These are phyloP conservation scores for Drosophila paramelanica DNA, from an alignment of 2,888 invertebrate genomes.

Conservation along the genomic window DNA sequence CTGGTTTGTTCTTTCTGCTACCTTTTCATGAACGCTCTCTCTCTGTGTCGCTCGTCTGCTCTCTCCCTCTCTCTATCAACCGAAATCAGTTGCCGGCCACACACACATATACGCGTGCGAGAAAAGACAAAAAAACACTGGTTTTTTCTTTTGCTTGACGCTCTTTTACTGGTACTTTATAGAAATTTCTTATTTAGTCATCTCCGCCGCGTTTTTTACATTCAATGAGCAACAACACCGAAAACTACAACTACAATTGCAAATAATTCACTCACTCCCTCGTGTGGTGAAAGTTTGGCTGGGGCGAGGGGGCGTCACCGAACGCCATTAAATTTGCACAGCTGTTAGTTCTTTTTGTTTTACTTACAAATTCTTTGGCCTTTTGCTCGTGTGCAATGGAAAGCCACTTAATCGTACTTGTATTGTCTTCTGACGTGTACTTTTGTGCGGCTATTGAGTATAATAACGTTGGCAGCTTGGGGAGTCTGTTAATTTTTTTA, in stretches of 20 bases:
- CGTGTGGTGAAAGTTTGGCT: constrained; percentile 61
- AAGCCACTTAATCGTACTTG: constrained; percentile 5
- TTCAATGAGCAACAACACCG: constrained; percentile 19
- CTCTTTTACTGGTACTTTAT: constrained; percentile 7
- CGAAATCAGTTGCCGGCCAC: constrained; percentile 26
- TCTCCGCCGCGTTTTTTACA: constrained; percentile 22
- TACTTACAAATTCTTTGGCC: constrained; percentile 13
- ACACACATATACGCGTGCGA: constrained; percentile 7
- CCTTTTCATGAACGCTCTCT: background rate
- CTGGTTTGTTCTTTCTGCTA: constrained; percentile 50
- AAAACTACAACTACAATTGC: constrained; percentile 8
- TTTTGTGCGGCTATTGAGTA: constrained; percentile 27
- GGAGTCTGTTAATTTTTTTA: constrained; percentile 38
- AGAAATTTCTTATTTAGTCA: constrained; percentile 20
- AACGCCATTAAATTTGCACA: constrained; percentile 39
- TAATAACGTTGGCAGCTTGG: constrained; percentile 34
- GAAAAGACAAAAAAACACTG: constrained; percentile 40
- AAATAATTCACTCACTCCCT: constrained; percentile 21
- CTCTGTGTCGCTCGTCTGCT: no score
- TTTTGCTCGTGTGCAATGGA: background rate
- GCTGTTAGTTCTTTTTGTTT: constrained; percentile 34
- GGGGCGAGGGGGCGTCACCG: constrained; percentile 26
- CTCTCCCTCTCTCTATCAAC: background rate
- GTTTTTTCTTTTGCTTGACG: constrained; percentile 49
- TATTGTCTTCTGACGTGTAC: constrained; percentile 71